Percentiles rank a stretch among this genome's conserved stretches.
Conservation (phyloP, 2,888 invertebrate genomes). For the Temnothorax rugatulus region DNA sequence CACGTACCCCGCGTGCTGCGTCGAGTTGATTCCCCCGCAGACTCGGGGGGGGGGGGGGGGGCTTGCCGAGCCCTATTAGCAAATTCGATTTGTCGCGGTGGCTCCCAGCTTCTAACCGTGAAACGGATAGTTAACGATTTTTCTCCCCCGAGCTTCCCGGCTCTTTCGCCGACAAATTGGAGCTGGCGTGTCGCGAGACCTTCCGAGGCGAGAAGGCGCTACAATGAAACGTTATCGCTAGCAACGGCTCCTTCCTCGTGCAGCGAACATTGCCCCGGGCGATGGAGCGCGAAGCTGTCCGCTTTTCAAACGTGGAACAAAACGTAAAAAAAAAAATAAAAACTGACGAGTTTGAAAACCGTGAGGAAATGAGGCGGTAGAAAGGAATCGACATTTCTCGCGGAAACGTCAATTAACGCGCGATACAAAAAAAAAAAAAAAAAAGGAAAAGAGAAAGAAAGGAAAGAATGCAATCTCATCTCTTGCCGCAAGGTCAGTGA, state of each 20-base stretch:
- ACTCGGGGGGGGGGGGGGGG: constrained; percentile 20
- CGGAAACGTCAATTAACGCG: constrained; percentile 36
- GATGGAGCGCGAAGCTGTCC: neutral
- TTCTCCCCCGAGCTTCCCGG: constrained; percentile 14
- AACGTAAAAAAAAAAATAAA: neutral
- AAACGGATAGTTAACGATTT: constrained; percentile 47
- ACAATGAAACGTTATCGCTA: constrained; percentile 16
- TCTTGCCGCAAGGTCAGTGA: constrained; percentile 40
- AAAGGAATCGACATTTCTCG: constrained; percentile 44
- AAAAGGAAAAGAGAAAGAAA: neutral
- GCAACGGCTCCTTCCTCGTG: neutral
- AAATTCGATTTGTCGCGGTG: constrained; percentile 73
- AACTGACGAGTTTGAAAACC: neutral
- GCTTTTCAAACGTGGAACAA: neutral
- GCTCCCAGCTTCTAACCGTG: constrained; percentile 38
- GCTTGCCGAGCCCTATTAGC: constrained; percentile 66
- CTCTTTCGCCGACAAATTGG: constrained; percentile 18
- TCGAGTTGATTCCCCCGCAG: constrained; percentile 47
- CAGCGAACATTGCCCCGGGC: neutral
- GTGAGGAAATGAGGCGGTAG: neutral
- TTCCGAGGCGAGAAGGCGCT: neutral
- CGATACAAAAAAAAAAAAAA: neutral
- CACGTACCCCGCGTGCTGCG: constrained; percentile 40
- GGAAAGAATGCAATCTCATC: neutral
- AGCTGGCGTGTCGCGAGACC: constrained; percentile 14